phyloP scores from a whole-genome alignment of 2,797 vertebrate genomes.

The Lepus oiostolus region DNA sequence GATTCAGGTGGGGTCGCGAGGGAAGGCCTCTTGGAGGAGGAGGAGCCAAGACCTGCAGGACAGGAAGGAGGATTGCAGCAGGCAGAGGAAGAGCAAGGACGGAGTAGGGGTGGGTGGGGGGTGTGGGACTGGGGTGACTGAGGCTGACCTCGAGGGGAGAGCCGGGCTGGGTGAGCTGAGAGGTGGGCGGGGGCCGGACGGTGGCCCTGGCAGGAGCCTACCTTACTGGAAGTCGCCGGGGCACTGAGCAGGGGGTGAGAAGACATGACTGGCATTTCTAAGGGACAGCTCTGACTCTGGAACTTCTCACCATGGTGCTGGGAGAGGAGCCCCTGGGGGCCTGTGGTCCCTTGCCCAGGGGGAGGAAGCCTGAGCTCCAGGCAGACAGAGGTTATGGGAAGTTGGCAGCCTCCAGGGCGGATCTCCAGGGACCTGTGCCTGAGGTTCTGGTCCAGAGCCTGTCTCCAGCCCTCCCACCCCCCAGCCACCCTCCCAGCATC shows the following conservation, averaged over 20 bases:
- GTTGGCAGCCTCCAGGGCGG: constrained; percentile 78
- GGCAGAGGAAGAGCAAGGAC: neutral
- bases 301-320: neutral
- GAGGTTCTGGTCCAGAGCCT: constrained; percentile 82
- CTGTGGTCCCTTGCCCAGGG: neutral
- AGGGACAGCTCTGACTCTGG: neutral
- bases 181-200: neutral
- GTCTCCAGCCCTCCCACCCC: neutral
- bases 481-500: neutral
- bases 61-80: neutral
- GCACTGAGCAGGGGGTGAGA: neutral
- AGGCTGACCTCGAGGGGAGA: neutral
- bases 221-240: neutral
- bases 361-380: constrained; percentile 29
- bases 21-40: constrained; percentile 7
- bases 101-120: neutral
- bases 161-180: neutral
- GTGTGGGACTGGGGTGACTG: neutral
- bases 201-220: neutral
- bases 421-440: constrained; percentile 67
- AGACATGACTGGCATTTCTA: neutral
- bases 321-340: neutral
- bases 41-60: neutral
- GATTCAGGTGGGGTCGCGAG: neutral
- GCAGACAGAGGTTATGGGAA: constrained; percentile 75